Conservation (phyloP, 2,113 vertebrate genomes). For the Myocastor coypus region DNA sequence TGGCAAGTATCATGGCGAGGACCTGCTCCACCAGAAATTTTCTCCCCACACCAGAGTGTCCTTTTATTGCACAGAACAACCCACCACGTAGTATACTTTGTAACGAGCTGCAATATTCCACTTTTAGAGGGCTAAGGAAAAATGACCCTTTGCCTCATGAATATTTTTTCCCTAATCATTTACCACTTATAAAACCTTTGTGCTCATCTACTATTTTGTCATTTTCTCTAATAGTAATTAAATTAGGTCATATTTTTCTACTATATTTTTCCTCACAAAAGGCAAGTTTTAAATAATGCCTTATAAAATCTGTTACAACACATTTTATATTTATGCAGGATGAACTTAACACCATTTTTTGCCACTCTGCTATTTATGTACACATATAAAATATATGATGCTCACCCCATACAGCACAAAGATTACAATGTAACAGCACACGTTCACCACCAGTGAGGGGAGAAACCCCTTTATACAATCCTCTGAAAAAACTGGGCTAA, state of each 20-base stretch:
- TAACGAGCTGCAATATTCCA: neutral
- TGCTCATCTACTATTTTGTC: constrained; percentile 84
- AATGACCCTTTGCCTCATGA: neutral
- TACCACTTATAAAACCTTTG: constrained; percentile 84
- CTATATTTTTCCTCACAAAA: constrained; percentile 80
- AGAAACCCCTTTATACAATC: constrained; percentile 88
- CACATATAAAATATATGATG: constrained; percentile 92
- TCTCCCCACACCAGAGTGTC: neutral
- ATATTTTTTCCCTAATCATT: constrained; percentile 73
- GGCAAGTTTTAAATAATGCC: constrained; percentile 87
- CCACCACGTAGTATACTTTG: neutral
- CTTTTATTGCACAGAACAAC: neutral
- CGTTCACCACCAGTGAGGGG: constrained; percentile 94
- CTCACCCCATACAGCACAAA: constrained; percentile 93
- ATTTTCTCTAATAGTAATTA: constrained; percentile 82
- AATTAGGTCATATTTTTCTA: constrained; percentile 85
- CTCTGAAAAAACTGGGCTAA: constrained; percentile 92
- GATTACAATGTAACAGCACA: constrained; percentile 93
- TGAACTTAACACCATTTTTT: constrained; percentile 89
- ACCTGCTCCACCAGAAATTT: neutral
- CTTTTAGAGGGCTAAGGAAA: neutral
- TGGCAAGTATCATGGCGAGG: neutral
- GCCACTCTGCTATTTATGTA: constrained; percentile 92
- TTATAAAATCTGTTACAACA: constrained; percentile 86
- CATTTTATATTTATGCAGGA: constrained; percentile 88